phyloP scores from a whole-genome alignment of 2,797 vertebrate genomes.

The Cossypha dichroa region DNA sequence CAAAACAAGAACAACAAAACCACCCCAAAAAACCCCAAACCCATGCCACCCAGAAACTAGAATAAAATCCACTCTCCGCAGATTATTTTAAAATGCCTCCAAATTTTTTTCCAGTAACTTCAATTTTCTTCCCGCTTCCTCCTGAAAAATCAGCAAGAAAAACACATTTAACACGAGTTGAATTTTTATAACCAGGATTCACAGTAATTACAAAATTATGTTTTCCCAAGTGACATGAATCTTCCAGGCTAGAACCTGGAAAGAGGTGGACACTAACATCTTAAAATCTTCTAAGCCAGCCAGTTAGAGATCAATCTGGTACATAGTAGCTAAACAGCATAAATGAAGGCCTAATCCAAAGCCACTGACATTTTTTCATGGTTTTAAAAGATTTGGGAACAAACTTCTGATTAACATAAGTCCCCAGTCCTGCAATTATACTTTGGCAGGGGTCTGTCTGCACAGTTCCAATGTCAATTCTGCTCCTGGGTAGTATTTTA shows the following conservation, averaged over 20 bases:
- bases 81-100: background rate
- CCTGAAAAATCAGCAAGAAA: background rate
- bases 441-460: background rate
- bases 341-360: background rate
- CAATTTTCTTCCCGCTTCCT: background rate
- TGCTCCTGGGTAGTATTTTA: background rate
- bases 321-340: background rate
- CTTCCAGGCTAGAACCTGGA: background rate
- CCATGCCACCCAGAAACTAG: background rate
- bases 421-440: background rate
- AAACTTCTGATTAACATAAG: background rate
- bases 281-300: background rate
- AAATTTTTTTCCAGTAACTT: background rate
- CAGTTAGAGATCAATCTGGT: background rate
- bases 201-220: background rate
- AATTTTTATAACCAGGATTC: background rate
- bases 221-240: background rate
- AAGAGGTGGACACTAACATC: background rate
- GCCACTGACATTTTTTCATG: background rate
- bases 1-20: background rate
- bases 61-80: background rate
- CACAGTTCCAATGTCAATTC: background rate
- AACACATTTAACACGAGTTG: rapidly evolving
- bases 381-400: background rate
- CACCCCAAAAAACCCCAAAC: background rate